phyloP scores from a whole-genome alignment of 2,113 vertebrate genomes.

The Nibea albiflora region DNA sequence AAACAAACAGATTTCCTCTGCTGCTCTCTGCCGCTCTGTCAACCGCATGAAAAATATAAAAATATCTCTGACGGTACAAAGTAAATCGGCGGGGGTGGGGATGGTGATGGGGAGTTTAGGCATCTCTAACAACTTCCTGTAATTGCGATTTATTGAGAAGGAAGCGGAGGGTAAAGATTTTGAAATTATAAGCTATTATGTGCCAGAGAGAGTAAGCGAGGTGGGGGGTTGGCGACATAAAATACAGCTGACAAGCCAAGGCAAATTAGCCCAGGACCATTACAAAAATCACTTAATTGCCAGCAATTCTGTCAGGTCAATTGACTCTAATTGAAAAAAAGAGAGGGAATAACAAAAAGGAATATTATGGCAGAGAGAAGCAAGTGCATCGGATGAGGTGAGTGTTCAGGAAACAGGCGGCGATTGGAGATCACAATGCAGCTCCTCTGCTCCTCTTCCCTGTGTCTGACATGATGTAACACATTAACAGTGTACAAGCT shows the following conservation, averaged over 20 bases:
- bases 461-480: constrained; percentile 58
- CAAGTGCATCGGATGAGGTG: constrained; percentile 92
- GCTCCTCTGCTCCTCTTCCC: constrained; percentile 22
- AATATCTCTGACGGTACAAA: constrained; percentile 70
- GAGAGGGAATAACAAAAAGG: constrained; percentile 98
- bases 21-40: constrained; percentile 60
- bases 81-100: constrained; percentile 50
- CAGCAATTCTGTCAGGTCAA: constrained; percentile 99
- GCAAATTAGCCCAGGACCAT: constrained; percentile 99
- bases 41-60: constrained; percentile 62
- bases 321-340: constrained; percentile 99
- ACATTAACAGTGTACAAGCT: constrained; percentile 3
- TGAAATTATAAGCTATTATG: constrained; percentile 99
- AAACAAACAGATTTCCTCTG: constrained; percentile 92
- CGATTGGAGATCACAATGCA: constrained; percentile 89
- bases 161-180: constrained; percentile 99
- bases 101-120: constrained; percentile 75
- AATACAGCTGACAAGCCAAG: constrained; percentile 98
- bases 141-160: constrained; percentile 99
- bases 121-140: constrained; percentile 99
- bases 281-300: constrained; percentile 99
- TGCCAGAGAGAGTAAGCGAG: constrained; percentile 87
- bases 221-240: constrained; percentile 92
- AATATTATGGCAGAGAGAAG: constrained; percentile 93
- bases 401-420: constrained; percentile 91